Base-by-base conservation (phyloP, 2,888 invertebrate species). In the Lithophane socia region DNA sequence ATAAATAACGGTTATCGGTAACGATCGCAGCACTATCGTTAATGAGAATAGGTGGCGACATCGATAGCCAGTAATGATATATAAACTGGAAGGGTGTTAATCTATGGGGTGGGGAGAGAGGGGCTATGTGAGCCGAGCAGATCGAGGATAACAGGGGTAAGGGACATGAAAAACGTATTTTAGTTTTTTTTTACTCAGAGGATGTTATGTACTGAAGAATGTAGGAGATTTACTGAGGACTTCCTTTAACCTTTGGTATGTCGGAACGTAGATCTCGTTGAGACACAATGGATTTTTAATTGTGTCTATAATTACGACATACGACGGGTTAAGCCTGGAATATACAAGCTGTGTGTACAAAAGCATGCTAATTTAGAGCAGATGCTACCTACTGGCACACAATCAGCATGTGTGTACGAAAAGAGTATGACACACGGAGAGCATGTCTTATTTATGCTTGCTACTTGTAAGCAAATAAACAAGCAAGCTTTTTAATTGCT, bases 1-100 rank as follows among this genome's bases (percentile, higher is more conserved):
- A 79, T 84, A 83, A 79, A 87, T 86, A 81, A 82, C 82, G 29
- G 83, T 78, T 88, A 80, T 79, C 77, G 76, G 74, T 54, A 66
- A 73, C 80, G 73, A 64, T 69, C 77, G 60, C 80, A 81, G 54
- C 85, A 84, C 88, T 89, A 86, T 74, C 80, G 80, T 80, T 87
- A 88, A 88, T 89, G 87, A 88, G 83, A 82, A 86, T 86, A 85
- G 82, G 84, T 80, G 85, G 83, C 63, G 88, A 88, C 85, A 86
- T 85, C 86, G 83, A 88, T 86, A 82, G 65, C 73, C 78, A 76
- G 84, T 88, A 88, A 88, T 88, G 88, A 88, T 88, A 88, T 86
- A 88, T 88, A 86, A 83, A 87, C 86, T 86, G 80, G 68, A 64
- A 83, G 83, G 86, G 87, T 81, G 86, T 83, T 88, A 87, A 88